These are phyloP conservation scores for Busarellus nigricollis DNA, from an alignment of 2,797 vertebrate genomes.

Conservation along the genomic window DNA sequence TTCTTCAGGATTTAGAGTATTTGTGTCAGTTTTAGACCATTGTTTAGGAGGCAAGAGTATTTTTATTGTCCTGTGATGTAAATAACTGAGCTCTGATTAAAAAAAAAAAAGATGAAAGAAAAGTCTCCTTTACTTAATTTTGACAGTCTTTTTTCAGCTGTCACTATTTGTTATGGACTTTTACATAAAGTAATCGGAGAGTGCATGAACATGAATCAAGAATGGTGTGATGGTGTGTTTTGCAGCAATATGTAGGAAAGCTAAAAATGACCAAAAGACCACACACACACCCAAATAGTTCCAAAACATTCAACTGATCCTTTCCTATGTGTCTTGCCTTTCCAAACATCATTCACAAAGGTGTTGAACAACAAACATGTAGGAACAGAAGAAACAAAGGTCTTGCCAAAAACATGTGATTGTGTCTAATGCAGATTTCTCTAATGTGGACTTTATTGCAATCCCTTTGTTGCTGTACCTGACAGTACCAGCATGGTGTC, in stretches of 20 bases:
- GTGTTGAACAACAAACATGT: not conserved
- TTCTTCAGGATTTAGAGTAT: not conserved
- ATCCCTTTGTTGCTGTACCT: not conserved
- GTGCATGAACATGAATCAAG: not conserved
- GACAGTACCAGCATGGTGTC: not conserved
- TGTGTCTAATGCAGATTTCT: not conserved
- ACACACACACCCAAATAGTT: not conserved
- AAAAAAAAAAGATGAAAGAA: not conserved
- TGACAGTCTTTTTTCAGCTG: not conserved
- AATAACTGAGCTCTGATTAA: not conserved
- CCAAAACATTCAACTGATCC: not conserved
- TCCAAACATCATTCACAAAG: not conserved
- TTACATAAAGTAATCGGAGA: not conserved
- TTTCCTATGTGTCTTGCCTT: not conserved
- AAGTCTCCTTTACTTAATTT: not conserved
- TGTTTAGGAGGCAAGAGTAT: not conserved
- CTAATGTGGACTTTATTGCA: not conserved
- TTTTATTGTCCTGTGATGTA: not conserved
- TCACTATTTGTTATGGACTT: not conserved
- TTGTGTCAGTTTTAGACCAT: not conserved
- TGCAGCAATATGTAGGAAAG: not conserved
- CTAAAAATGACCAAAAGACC: not conserved
- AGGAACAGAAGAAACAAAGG: not conserved
- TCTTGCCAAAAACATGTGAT: not conserved
- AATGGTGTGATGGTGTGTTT: not conserved